These are phyloP conservation scores for Empis livida DNA, from an alignment of 2,888 invertebrate genomes.

Conservation along the genomic window DNA sequence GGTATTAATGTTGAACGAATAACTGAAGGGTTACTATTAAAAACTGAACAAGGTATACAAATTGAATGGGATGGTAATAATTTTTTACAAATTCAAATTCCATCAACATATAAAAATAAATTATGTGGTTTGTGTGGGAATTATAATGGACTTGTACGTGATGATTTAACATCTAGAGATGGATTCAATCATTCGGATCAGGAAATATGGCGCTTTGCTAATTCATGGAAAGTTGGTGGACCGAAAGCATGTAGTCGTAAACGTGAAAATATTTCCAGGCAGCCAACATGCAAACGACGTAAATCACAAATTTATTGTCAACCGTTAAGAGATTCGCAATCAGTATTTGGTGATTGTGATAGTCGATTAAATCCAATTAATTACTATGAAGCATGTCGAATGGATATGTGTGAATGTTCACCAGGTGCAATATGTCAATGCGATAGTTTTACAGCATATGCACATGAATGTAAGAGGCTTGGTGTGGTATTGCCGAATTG, in stretches of 20 bases:
- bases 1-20: conserved; percentile 49
- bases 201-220: conserved; percentile 57
- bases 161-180: conserved; percentile 64
- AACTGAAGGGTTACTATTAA: conserved; percentile 48
- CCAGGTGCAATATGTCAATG: conserved; percentile 69
- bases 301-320: conserved; percentile 40
- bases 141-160: conserved; percentile 74
- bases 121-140: conserved; percentile 92
- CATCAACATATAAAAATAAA: conserved; percentile 55
- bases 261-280: conserved; percentile 36
- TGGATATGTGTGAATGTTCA: conserved; percentile 82
- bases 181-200: conserved; percentile 52
- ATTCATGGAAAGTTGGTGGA: conserved; percentile 84
- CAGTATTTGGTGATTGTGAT: conserved; percentile 63
- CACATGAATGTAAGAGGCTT: conserved; percentile 68
- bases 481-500: conserved; percentile 61
- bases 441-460: conserved; percentile 80
- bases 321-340: conserved; percentile 37
- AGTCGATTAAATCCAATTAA: conserved; percentile 65
- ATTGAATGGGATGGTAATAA: conserved; percentile 90
- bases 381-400: conserved; percentile 74
- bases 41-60: conserved; percentile 64
- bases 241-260: conserved; percentile 53
- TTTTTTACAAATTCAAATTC: conserved; percentile 76
- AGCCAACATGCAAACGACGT: conserved; percentile 41